phyloP scores from a whole-genome alignment of 2,888 invertebrate genomes.

The Tenthredo amoena region DNA sequence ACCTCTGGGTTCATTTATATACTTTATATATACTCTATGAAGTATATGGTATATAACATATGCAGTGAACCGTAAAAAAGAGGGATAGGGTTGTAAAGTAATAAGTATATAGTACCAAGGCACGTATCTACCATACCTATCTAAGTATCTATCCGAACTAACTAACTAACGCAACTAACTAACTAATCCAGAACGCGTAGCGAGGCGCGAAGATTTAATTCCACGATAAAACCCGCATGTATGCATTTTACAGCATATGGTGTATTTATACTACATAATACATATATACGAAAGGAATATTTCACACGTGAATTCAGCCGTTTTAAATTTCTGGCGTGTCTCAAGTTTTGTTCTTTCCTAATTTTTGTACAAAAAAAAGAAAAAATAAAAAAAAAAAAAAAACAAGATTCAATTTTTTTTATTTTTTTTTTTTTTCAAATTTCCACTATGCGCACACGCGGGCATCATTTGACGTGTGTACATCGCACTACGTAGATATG shows the following conservation, averaged over 20 bases:
- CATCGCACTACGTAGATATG: constrained; percentile 22
- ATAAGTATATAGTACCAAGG: not conserved
- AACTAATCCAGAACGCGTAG: constrained; percentile 43
- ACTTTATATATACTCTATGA: not conserved
- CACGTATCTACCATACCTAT: not conserved
- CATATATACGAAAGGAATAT: not conserved
- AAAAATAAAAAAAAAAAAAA: no score
- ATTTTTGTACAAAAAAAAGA: no score
- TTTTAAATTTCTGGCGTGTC: no score
- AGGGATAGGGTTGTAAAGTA: constrained; percentile 6
- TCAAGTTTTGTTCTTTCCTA: no score
- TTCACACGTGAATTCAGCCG: no score
- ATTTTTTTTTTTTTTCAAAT: not conserved
- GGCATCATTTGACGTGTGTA: not conserved
- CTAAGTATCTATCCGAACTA: not conserved
- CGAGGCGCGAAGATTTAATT: constrained; percentile 49
- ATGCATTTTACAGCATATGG: constrained; percentile 38
- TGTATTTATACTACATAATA: not conserved
- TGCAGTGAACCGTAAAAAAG: not conserved
- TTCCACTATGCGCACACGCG: not conserved
- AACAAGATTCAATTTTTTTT: no score
- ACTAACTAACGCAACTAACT: constrained; percentile 23
- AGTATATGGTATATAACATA: not conserved
- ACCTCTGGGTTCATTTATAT: not conserved
- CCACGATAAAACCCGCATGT: constrained; percentile 47